These are phyloP conservation scores for Eubasilissa regina DNA, from an alignment of 1,140 invertebrate species.

Conservation along the genomic window DNA sequence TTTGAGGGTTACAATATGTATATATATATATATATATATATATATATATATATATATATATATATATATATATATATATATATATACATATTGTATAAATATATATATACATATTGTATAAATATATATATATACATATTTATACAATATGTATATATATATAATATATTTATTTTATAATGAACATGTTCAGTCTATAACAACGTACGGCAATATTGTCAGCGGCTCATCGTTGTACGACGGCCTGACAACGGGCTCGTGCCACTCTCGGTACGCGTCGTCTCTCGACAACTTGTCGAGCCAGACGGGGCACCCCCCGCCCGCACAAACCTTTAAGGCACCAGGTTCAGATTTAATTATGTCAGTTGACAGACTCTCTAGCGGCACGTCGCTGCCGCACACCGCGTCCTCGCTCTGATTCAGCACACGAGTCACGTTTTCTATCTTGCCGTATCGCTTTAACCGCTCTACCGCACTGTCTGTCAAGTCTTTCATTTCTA, in stretches of 20 bases:
- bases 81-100: too few relatives aligned
- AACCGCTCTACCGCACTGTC: conserved; percentile 48
- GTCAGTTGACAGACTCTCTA: neutral
- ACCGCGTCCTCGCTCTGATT: conserved; percentile 38
- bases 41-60: neutral
- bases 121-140: neutral
- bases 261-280: conserved; percentile 84
- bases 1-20: neutral
- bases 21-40: neutral
- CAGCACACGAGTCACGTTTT: neutral
- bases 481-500: conserved; percentile 54
- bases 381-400: conserved; percentile 26
- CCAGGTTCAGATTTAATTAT: neutral
- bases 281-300: conserved; percentile 42
- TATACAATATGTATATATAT: neutral
- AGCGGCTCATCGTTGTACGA: conserved; percentile 81
- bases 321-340: conserved; percentile 39
- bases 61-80: neutral
- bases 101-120: neutral
- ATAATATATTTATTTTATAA: neutral
- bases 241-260: conserved; percentile 81
- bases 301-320: conserved; percentile 47
- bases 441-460: conserved; percentile 11
- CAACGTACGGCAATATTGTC: conserved; percentile 92
- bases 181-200: conserved; percentile 81